Base-by-base conservation (phyloP, 1,140 invertebrate genomes). In the Metaphire vulgaris region DNA sequence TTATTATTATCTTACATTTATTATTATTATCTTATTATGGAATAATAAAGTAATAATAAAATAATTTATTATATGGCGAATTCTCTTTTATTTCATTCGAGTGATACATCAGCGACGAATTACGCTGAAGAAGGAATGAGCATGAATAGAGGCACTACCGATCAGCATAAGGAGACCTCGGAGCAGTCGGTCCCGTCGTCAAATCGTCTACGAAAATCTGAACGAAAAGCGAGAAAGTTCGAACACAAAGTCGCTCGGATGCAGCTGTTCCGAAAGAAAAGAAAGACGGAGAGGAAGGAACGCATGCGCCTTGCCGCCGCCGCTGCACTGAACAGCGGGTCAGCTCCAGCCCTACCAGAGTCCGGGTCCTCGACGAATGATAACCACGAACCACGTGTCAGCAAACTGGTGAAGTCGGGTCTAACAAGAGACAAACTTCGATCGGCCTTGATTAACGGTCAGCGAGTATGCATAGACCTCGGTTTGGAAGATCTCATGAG, bases 401-500 rank as follows among this genome's bases (percentile, higher is more conserved):
- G 41, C 41, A 56, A 56, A 21, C 41, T 6, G 6, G 41, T 56
- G 21, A 56, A 21, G 41, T 21, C 21, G 6, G 6, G 6, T 6
- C 41, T 12, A 56, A 56, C 21, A 12, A 56, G 21, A 56, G 41
- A 56, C 41, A 56, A 56, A 56, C 41, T 56, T 56, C 41, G 41
- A 56, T 56, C 41, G 6, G 80, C 74, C 15, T 33, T 81, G 76
- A 68, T 34, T 1, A 71, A 29, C 26, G 79, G 81, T 28, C 79
- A 80, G 66, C 76, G 76, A 28, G 76, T 82, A 33, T 80, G 80
- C 74, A 74, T 82, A 16, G 81, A 82, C 56, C 77, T 80, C 29
- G 76, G 81, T 30, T 66, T 82, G 30, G 81, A 82, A 33, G 16
- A 79, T 1, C 69, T 70, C 15, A 82, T 82, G 81, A 79, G 76